Conservation (phyloP, 2,113 vertebrate genomes). For the Brachypteracias leptosomus region DNA sequence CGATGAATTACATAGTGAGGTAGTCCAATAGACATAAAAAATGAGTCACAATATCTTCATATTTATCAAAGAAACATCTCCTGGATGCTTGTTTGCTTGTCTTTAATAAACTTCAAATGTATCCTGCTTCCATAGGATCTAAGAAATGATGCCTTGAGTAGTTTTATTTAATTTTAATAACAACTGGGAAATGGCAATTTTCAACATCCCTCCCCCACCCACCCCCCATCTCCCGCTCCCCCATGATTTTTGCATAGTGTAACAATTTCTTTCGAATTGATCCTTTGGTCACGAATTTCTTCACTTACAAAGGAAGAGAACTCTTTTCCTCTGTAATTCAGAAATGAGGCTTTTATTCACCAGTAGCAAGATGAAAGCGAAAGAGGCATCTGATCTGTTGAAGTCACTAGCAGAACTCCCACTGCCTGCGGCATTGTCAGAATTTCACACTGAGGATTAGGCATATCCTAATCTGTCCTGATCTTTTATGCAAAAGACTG, state of each 20-base stretch:
- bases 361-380: neutral
- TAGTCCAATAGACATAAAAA: neutral
- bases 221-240: no score
- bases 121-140: neutral
- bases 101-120: neutral
- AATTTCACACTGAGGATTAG: neutral
- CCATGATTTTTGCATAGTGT: neutral
- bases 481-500: slow-evolving; percentile 9
- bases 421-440: slow-evolving; percentile 14
- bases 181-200: neutral
- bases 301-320: neutral
- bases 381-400: neutral
- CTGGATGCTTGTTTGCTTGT: neutral
- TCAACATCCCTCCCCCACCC: no score
- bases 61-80: neutral
- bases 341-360: neutral
- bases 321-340: neutral
- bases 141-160: neutral
- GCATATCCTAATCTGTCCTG: neutral
- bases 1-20: neutral
- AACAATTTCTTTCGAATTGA: neutral
- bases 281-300: neutral
- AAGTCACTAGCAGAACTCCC: neutral
- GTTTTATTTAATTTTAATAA: neutral
- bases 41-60: neutral